Base-by-base conservation (phyloP, 2,888 invertebrate genomes). In the Lydus trimaculatus region DNA sequence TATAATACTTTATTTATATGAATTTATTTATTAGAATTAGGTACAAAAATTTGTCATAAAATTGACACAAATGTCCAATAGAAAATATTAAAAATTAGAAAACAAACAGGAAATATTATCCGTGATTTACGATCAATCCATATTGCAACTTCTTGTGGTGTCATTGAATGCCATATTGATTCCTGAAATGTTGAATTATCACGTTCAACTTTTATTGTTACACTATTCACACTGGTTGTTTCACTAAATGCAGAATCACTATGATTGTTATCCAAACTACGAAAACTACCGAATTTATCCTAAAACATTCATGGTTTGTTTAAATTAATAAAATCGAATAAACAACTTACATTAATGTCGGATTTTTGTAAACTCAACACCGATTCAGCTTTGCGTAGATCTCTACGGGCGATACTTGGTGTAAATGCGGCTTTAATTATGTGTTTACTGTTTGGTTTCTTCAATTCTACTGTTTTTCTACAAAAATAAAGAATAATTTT, bases 361-460 rank as follows among this genome's bases (percentile, higher is more conserved):
- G 6, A 17, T 17, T 92, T 90, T 80, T 89, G 90, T 68, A 91
- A 87, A 72, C 87, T 87, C n/a, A n/a, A n/a, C n/a, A n/a, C n/a
- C 48, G 89, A 89, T 66, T 87, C 89, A 69, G 90, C 86, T 78
- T 90, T 90, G 75, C 91, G 89, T 74, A 92, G 85, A 78, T 93
- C 91, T 75, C 91, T 92, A 52, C 95, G 87, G 13, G 91, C 91
- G 70, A 94, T 84, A 64, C 91, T 89, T 5, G 95, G 95, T 0
- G 95, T 95, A 70, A 95, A 81, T 0, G 95, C 94, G 56, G 94
- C 93, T 86, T 93, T 94, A 28, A 95, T 84, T 65, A 95, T 95
- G 79, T 95, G 92, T 81, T 93, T 94, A 82, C 94, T 94, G 83
- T 73, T 82, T 4, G 76, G 72, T 64, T 81, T 81, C 63, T 81